These are phyloP conservation scores for Chlamydotis undulata DNA, from an alignment of 2,113 vertebrate genomes.

Conservation along the genomic window DNA sequence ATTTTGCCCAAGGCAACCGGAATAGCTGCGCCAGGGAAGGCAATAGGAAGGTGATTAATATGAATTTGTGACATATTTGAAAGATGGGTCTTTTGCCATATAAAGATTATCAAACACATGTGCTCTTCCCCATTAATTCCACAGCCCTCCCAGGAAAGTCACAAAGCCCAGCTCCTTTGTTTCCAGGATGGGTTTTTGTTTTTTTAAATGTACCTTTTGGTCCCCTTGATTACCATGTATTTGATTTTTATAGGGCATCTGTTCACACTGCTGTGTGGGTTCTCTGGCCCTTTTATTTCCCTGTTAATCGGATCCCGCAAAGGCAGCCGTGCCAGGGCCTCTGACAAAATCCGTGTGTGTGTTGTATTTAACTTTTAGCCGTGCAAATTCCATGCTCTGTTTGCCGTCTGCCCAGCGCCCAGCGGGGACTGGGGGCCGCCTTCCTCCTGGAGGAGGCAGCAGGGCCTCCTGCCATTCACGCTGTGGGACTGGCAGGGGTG, in stretches of 20 bases:
- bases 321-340: slow-evolving; percentile 43
- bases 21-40: slow-evolving; percentile 50
- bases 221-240: slow-evolving; percentile 38
- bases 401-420: slow-evolving; percentile 26
- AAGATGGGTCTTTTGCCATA: slow-evolving; percentile 75
- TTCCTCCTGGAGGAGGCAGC: neutral
- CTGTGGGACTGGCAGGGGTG: neutral
- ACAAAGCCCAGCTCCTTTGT: slow-evolving; percentile 62
- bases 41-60: slow-evolving; percentile 70
- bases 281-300: slow-evolving; percentile 55
- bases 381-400: slow-evolving; percentile 65
- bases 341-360: slow-evolving; percentile 47
- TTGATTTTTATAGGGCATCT: slow-evolving; percentile 64
- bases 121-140: slow-evolving; percentile 68
- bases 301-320: slow-evolving; percentile 12
- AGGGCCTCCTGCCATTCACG: neutral
- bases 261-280: slow-evolving; percentile 29
- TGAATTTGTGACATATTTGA: slow-evolving; percentile 74
- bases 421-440: neutral
- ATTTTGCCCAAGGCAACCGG: slow-evolving; percentile 66
- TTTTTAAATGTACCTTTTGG: slow-evolving; percentile 56
- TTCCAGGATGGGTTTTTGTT: slow-evolving; percentile 67
- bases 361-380: slow-evolving; percentile 60
- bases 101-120: slow-evolving; percentile 73
- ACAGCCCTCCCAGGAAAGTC: slow-evolving; percentile 55